Percentiles rank a stretch among this genome's conserved stretches.
phyloP scores from a whole-genome alignment of 37 sponge, comb jelly and placozoan genomes.

The Ianthella basta region DNA sequence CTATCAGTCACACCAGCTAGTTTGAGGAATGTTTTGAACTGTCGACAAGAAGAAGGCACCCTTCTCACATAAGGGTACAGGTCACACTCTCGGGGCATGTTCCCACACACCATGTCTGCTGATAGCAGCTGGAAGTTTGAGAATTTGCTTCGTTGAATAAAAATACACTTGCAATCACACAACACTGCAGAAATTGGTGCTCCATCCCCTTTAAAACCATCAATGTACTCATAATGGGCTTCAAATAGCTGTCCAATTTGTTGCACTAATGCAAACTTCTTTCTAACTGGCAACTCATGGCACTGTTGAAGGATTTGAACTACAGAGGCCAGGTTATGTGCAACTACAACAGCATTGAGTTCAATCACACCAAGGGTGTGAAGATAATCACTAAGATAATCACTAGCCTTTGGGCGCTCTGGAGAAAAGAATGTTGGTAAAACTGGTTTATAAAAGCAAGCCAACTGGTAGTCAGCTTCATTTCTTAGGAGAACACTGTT shows the following conservation, averaged over 20 bases:
- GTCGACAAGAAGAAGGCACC: background rate
- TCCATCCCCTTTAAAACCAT: background rate
- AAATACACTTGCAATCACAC: background rate
- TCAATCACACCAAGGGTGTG: background rate
- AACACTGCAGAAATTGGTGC: background rate
- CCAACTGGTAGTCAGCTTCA: background rate
- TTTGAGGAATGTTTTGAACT: background rate
- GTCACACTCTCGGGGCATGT: background rate
- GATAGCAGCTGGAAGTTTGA: background rate
- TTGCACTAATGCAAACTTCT: background rate
- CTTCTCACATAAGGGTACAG: background rate
- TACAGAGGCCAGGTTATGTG: background rate
- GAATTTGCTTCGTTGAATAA: background rate
- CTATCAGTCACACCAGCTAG: background rate
- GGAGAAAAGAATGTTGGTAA: background rate
- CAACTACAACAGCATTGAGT: background rate
- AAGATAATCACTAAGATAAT: background rate
- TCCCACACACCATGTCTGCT: background rate
- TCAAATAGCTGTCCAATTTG: background rate
- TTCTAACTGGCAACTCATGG: background rate
- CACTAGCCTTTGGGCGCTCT: background rate
- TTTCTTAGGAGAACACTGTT: background rate
- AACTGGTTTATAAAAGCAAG: background rate
- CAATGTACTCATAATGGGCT: constrained; percentile 8
- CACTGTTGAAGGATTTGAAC: background rate